Percentiles rank a stretch among this genome's conserved stretches.
Evolutionary conservation across 2,888 invertebrate genomes (phyloP).

Genomic region (Aromia moschata): DNA sequence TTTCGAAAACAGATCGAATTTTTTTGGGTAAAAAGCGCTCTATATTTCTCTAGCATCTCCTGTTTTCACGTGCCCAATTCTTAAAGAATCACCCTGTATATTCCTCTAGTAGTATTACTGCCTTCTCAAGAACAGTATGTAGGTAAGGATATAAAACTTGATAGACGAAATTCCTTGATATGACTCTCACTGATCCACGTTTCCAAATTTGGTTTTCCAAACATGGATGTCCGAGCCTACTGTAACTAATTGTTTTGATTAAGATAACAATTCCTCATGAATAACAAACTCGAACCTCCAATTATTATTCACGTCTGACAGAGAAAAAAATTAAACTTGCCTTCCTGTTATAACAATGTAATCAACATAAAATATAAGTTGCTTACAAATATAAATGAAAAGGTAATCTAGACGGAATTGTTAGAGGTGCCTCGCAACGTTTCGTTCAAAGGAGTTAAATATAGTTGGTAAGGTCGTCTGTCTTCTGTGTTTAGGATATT

Average conservation of each 20-base stretch:
- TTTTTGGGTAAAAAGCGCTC: no score
- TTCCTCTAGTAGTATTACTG: no score
- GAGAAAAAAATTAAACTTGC: not conserved
- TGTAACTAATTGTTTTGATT: not conserved
- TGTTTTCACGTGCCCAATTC: no score
- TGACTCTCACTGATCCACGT: not conserved
- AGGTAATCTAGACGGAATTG: conserved; percentile 16
- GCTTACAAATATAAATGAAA: conserved; percentile 15
- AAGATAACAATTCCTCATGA: conserved; percentile 8
- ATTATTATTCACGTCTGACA: conserved; percentile 13
- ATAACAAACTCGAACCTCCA: conserved; percentile 9
- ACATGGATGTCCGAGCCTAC: not conserved
- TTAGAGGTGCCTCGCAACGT: conserved; percentile 4
- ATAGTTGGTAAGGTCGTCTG: conserved; percentile 13
- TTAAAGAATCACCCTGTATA: no score
- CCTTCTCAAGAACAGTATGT: no score
- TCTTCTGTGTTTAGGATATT: conserved; percentile 13
- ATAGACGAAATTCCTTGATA: conserved; percentile 2
- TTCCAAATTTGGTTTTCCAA: not conserved
- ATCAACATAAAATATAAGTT: conserved; percentile 31
- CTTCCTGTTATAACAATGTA: conserved; percentile 18
- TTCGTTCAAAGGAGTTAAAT: conserved; percentile 5
- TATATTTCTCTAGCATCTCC: no score
- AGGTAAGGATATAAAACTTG: no score
- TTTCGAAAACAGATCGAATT: no score